phyloP scores from a whole-genome alignment of 2,888 invertebrate species.

The Cheilosia grossa region DNA sequence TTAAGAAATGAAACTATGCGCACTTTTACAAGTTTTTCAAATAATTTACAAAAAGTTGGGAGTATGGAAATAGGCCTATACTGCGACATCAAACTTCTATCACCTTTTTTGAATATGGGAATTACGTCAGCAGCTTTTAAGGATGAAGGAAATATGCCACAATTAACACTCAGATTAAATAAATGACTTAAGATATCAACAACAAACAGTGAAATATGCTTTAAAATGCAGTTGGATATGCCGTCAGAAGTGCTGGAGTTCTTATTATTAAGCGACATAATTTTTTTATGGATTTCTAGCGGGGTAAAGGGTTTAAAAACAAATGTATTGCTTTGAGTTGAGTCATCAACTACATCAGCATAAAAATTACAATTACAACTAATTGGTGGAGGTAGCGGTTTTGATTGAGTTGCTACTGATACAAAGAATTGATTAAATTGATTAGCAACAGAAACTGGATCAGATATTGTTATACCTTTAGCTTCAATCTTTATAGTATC shows the following conservation, averaged over 20 bases:
- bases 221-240: not conserved
- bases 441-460: constrained; percentile 23
- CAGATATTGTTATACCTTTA: constrained; percentile 12
- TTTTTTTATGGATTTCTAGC: not conserved
- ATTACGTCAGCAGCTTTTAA: too few relatives aligned
- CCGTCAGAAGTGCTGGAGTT: constrained; percentile 1
- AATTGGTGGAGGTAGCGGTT: constrained; percentile 7
- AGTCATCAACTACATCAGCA: not conserved
- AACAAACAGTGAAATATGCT: too few relatives aligned
- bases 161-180: too few relatives aligned
- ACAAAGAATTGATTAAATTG: constrained; percentile 12
- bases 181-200: too few relatives aligned
- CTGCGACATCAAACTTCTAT: too few relatives aligned
- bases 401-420: constrained; percentile 5
- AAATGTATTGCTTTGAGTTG: not conserved
- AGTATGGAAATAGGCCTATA: not conserved
- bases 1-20: too few relatives aligned
- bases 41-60: constrained; percentile 10
- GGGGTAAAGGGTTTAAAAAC: not conserved
- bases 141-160: too few relatives aligned
- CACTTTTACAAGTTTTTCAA: constrained; percentile 9
- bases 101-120: too few relatives aligned
- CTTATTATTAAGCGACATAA: not conserved
- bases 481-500: constrained; percentile 37
- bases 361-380: constrained; percentile 8